Conservation (phyloP, 2,888 invertebrate species). For the Nipponacmea schrenckii region DNA sequence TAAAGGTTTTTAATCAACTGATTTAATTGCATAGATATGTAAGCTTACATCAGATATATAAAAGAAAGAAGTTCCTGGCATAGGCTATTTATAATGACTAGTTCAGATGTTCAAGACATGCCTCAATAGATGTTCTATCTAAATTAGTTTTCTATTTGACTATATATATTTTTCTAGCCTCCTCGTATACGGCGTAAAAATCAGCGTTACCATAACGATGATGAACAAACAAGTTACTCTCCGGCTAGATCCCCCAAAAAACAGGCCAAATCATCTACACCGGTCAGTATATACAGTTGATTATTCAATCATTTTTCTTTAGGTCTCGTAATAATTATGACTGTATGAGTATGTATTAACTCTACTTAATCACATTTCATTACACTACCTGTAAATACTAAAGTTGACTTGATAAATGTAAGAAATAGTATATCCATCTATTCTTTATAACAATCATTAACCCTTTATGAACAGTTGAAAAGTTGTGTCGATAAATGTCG, state of each 20-base stretch:
- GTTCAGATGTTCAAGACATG: too few relatives aligned
- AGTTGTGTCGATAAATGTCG: too few relatives aligned
- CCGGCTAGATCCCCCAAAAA: slow-evolving; percentile 39
- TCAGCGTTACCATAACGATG: slow-evolving; percentile 57
- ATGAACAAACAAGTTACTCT: slow-evolving; percentile 57
- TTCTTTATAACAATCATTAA: too few relatives aligned
- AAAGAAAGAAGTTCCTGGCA: neutral
- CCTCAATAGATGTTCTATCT: neutral
- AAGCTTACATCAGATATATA: neutral
- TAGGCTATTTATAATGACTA: neutral
- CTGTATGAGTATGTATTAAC: neutral
- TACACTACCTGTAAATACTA: too few relatives aligned
- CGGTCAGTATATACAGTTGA: slow-evolving; percentile 9
- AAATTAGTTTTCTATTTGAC: neutral
- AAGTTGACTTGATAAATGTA: too few relatives aligned
- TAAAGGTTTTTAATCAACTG: too few relatives aligned
- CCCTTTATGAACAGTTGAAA: too few relatives aligned
- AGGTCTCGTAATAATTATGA: neutral
- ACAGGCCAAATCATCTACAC: slow-evolving; percentile 27
- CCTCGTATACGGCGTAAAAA: slow-evolving; percentile 57
- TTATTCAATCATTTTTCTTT: too few relatives aligned
- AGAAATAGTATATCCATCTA: too few relatives aligned
- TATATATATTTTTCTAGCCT: slow-evolving; percentile 43
- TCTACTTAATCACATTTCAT: neutral
- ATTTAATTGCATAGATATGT: too few relatives aligned